Base-by-base conservation (phyloP, 2,113 vertebrate genomes). In the Clinocottus analis region DNA sequence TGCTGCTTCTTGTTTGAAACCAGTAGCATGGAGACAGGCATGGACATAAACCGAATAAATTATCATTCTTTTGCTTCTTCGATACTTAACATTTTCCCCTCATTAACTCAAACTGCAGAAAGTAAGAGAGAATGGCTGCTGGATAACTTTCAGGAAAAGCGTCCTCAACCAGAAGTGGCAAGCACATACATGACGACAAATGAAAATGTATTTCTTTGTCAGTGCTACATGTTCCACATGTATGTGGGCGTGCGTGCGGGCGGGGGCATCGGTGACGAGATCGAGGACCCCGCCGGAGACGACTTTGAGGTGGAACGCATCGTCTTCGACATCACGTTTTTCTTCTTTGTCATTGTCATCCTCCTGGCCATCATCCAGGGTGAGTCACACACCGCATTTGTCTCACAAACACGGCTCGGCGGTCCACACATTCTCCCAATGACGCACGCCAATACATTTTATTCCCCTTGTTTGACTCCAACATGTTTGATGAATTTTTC, bases 191-290 rank as follows among this genome's bases (percentile, higher is more conserved):
- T 21, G 51, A 23, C 19, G 16, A 11, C 53, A 16, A 1, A 33
- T 37, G 0, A 41, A 53, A 55, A 11, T 77, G 16, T 66, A 0
- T 64, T 58, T 41, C 11, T 7, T n/a, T 85, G 61, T 86, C 41
- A 99, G 97, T 99, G 98, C 90, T 99, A 99, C 67, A 97, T 99
- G 97, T 99, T 99, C 91, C 98, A 99, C 91, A 99, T 99, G 97
- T 98, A 99, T 0, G 97, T 98, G 64, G 97, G 98, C 5, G 98
- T 99, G 1, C 96, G 97, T 25, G 97, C 97, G 0, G 97, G 98
- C 4, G 97, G 97, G 1, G 98, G 98, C 33, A 99, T 99, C 7
- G 98, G 97, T 0, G 97, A 99, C 17, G 97, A 99, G 93, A 98
- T 99, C 1, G 96, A 97, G 78, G 97, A 99, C 84, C 97, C 97